Evolutionary conservation across 2,888 invertebrate genomes (phyloP), one percentile per base, ranked within the genome.

Genomic region (Onchidella celtica): DNA sequence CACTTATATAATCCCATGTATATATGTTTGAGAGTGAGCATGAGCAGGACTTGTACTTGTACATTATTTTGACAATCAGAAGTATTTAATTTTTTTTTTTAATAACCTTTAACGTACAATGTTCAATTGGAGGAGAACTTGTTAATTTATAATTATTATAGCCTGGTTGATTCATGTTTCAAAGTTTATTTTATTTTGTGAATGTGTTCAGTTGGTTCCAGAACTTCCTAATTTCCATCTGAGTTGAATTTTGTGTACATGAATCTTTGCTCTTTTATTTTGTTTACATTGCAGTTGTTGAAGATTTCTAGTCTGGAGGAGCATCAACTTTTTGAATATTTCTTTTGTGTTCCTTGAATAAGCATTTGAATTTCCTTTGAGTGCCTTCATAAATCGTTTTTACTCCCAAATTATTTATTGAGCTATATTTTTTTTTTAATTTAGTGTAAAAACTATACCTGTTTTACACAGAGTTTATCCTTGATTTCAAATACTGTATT

Each of bases 381-480:
- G 14, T 36, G 21, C 32, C 59, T n/a, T 24, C 38, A 27, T 34
- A 36, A 59, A 73, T 59, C 36, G 61, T 47, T 73, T n/a, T 36
- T 36, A 59, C 24, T 27, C 36, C 17, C 1, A 32, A 61, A 36
- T 73, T 73, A 61, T 73, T 73, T 72, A 72, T 73, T 59, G 57
- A 36, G 36, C 61, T 4, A 0, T n/a, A 36, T 24, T 9, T 73
- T 14, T 57, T 55, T 34, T 38, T 6, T 40, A 36, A n/a, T 34
- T 32, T n/a, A 40, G 27, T 11, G 1, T 40, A 40, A 40, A 21
- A 38, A 6, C 27, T n/a, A 11, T 34, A 1, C 27, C 1, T 63
- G n/a, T 0, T 47, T 21, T 57, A 24, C 21, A 21, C 3, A 9
- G 27, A 0, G 29, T 69, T 27, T 69, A 24, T 40, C 27, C 27